Evolutionary conservation across 2,113 vertebrate species (phyloP), one percentile per base, ranked within the genome.

Genomic region (Barbus barbus): DNA sequence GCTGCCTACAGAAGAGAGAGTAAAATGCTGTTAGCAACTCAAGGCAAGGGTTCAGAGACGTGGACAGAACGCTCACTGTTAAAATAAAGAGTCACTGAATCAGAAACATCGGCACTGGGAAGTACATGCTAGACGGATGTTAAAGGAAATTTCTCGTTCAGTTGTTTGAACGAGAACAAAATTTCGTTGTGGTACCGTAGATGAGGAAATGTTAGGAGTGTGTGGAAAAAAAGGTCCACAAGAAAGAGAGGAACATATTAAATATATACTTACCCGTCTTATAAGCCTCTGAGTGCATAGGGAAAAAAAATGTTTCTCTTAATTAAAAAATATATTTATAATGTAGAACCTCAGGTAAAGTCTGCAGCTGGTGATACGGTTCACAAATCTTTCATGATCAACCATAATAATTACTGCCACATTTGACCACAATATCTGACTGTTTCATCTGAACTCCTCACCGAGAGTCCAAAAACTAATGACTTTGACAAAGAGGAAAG

Each of bases 211-310:
- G 92, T 89, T 48, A 53, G 58, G 5, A 80, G n/a, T 26, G 38
- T 44, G n/a, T 24, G 53, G 11, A 12, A 28, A 71, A 51, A 41
- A 56, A 71, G 28, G 14, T 9, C n/a, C 53, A 78, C 11, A 56
- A 81, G 41, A 60, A 65, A 48, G 46, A 81, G 41, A 44, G 41
- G 41, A 44, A 24, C 82, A 83, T 82, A 20, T 81, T 26, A 74
- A 56, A 3, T 31, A 48, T 31, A 48, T 65, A 89, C 96, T 96
- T 95, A 99, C 97, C 95, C 93, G 96, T 92, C 94, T 96, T 94
- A 96, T 93, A 93, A 98, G 95, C 95, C 94, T 98, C 96, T 95
- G 91, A 93, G 90, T 84, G 96, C 96, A 86, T 93, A 86, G 91
- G 38, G 38, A 90, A 91, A 88, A 92, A 92, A 91, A 85, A 63